phyloP scores from a whole-genome alignment of 2,797 vertebrate genomes.

The Sternotherus odoratus region DNA sequence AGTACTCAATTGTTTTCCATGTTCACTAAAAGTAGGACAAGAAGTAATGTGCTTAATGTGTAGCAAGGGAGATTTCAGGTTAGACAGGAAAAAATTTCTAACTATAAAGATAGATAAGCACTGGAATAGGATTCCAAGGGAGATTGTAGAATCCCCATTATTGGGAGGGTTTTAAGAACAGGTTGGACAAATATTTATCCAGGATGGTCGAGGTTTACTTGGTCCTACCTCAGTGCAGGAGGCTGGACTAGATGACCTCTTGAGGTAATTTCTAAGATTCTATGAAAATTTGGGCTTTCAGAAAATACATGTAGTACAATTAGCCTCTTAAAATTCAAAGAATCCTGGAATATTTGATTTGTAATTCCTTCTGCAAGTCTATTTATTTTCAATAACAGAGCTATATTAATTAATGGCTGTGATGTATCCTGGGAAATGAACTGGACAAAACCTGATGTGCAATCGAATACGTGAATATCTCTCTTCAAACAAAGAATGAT shows the following conservation, averaged over 20 bases:
- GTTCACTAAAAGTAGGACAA: neutral
- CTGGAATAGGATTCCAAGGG: neutral
- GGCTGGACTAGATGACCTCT: neutral
- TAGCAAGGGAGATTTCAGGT: neutral
- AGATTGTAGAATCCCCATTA: neutral
- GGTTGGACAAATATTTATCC: neutral
- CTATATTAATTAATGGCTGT: neutral
- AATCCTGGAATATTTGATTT: slow-evolving; percentile 46
- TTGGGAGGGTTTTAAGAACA: neutral
- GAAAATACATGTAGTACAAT: neutral
- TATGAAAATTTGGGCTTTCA: neutral
- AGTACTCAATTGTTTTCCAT: neutral
- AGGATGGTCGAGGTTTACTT: neutral
- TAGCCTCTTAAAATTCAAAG: slow-evolving; percentile 25
- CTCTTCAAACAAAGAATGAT: neutral
- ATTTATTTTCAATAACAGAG: slow-evolving; percentile 19
- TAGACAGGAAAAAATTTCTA: neutral
- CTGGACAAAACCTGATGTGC: neutral
- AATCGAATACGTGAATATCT: neutral
- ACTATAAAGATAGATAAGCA: neutral
- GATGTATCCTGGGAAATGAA: neutral
- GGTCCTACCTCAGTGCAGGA: neutral
- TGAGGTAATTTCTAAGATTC: neutral
- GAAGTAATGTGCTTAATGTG: neutral
- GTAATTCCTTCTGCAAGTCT: neutral